A percentile compares a stretch with the other conserved stretches of the same genome.
Evolutionary conservation across 2,888 invertebrate species (phyloP).

Genomic region (Octonoba sinensis): DNA sequence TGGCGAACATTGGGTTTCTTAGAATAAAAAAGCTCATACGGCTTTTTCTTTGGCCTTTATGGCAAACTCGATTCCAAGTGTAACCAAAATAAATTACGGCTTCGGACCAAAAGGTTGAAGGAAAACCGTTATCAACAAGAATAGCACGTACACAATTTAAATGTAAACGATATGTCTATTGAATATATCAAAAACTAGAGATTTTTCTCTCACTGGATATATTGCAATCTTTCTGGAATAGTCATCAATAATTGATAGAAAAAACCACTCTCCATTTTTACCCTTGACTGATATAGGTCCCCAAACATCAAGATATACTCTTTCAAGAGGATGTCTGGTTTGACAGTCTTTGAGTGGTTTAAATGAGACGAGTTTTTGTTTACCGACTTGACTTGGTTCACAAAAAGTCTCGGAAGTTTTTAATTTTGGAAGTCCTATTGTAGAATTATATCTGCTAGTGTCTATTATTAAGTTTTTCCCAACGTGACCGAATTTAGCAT

Average conservation of each 20-base stretch:
- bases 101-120: too few species aligned
- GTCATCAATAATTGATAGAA: slow-evolving; percentile 14
- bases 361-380: neutral
- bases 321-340: slow-evolving; percentile 1
- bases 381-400: slow-evolving; percentile 11
- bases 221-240: too few species aligned
- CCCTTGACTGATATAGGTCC: neutral
- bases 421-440: neutral
- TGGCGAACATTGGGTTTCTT: too few species aligned
- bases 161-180: too few species aligned
- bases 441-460: neutral
- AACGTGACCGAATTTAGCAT: neutral
- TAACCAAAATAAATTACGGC: too few species aligned
- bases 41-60: too few species aligned
- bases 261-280: slow-evolving; percentile 13
- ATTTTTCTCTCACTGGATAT: too few species aligned
- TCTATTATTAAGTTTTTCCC: neutral
- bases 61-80: too few species aligned
- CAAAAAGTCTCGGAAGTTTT: neutral
- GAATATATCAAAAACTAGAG: too few species aligned
- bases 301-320: neutral
- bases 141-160: too few species aligned
- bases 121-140: too few species aligned
- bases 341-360: neutral
- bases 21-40: too few species aligned